Conservation (phyloP, 2,888 invertebrate genomes). For the Agriopis marginaria region DNA sequence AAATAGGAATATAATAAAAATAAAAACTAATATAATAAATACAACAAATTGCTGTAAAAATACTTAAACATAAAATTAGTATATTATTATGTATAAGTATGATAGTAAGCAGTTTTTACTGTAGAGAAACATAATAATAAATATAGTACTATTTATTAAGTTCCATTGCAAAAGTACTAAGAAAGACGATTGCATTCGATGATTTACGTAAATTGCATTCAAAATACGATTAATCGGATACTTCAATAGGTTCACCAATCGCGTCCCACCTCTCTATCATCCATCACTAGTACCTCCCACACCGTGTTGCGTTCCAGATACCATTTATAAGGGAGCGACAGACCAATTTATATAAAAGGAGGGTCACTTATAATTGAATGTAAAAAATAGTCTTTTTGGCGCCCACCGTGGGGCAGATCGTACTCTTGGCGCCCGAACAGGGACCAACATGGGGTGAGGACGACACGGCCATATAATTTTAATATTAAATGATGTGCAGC, state of each 20-base stretch:
- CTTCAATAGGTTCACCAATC: slow-evolving; percentile 59
- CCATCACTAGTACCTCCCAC: slow-evolving; percentile 75
- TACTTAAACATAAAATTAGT: too few relatives aligned
- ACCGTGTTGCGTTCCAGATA: slow-evolving; percentile 67
- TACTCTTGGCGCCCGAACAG: slow-evolving; percentile 40
- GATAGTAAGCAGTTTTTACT: neutral
- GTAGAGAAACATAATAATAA: too few relatives aligned
- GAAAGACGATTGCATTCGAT: neutral
- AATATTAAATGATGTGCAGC: slow-evolving; percentile 73
- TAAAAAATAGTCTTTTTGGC: slow-evolving; percentile 78
- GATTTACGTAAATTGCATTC: slow-evolving; percentile 6
- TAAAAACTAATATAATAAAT: too few relatives aligned
- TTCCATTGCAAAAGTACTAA: too few relatives aligned
- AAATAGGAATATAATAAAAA: too few relatives aligned
- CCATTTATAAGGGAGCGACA: slow-evolving; percentile 81
- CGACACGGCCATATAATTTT: slow-evolving; percentile 72
- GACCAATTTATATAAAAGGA: slow-evolving; percentile 81
- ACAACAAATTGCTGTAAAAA: too few relatives aligned
- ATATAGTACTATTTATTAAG: too few relatives aligned
- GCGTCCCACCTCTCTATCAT: slow-evolving; percentile 59
- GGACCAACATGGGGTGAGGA: slow-evolving; percentile 47
- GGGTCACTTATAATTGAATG: slow-evolving; percentile 82
- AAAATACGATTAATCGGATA: slow-evolving; percentile 20
- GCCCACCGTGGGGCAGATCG: slow-evolving; percentile 56
- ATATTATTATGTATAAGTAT: too few relatives aligned